phyloP scores from a whole-genome alignment of 2,797 vertebrate genomes.

The Cossypha niveicapilla region DNA sequence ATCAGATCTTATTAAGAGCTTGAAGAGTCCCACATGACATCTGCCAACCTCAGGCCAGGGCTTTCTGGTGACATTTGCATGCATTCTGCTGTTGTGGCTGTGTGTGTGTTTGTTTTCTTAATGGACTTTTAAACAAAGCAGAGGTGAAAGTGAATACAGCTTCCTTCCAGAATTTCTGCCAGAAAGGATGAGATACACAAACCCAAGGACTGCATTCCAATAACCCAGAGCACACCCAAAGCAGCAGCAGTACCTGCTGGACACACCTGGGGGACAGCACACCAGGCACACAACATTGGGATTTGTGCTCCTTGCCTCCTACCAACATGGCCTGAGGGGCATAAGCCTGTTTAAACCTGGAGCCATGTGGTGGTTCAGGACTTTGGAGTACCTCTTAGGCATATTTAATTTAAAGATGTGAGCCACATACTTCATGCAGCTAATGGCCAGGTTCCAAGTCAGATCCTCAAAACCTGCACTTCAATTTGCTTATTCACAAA shows the following conservation, averaged over 20 bases:
- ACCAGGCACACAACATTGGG: rapidly evolving
- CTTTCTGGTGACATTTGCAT: neutral
- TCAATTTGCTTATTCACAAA: neutral
- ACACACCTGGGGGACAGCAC: neutral
- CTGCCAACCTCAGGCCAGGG: neutral
- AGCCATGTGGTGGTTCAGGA: neutral
- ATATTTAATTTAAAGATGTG: neutral
- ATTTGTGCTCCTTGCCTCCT: neutral
- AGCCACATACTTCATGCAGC: neutral
- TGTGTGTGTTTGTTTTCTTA: neutral
- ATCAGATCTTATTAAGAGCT: neutral
- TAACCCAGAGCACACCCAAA: neutral
- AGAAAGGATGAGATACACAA: neutral
- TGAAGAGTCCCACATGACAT: neutral
- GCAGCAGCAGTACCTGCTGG: neutral
- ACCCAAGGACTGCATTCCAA: neutral
- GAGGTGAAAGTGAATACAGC: neutral
- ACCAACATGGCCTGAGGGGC: neutral
- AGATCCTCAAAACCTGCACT: neutral
- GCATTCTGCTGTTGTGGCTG: neutral
- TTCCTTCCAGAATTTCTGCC: neutral
- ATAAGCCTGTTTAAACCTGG: neutral
- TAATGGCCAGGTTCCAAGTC: neutral
- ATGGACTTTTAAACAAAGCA: neutral
- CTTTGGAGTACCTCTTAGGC: neutral